Percentiles rank a stretch among this genome's conserved stretches.
Conservation (phyloP, 2,797 vertebrate genomes). For the Chelmon rostratus region DNA sequence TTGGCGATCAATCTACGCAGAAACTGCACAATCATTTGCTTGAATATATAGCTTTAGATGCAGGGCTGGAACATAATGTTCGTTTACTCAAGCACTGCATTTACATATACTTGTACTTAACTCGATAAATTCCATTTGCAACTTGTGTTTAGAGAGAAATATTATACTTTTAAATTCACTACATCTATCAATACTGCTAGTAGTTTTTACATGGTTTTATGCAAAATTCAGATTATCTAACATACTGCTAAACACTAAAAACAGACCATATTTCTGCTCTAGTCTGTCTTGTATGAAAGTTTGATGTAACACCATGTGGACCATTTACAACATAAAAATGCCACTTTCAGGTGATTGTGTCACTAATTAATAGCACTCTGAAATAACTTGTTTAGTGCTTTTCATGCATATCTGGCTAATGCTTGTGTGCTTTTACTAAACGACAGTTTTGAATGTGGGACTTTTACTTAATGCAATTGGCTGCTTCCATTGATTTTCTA, state of each 20-base stretch:
- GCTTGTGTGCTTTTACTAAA: not conserved
- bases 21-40: not conserved
- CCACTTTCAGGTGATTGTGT: not conserved
- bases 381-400: not conserved
- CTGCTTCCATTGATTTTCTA: not conserved
- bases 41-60: not conserved
- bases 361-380: not conserved
- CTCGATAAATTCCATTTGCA: not conserved
- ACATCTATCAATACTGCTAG: not conserved
- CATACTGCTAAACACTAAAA: not conserved
- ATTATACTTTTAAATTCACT: not conserved
- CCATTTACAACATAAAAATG: not conserved
- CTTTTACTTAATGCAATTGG: not conserved
- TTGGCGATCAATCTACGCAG: not conserved
- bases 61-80: not conserved
- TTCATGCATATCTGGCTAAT: no score
- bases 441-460: not conserved
- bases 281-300: not conserved
- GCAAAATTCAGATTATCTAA: slow-evolving; percentile 1
- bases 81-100: not conserved
- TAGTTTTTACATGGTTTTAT: not conserved
- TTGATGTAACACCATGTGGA: not conserved
- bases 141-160: not conserved
- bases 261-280: not conserved
- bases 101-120: not conserved